Conservation (phyloP, 2,888 invertebrate genomes). For the Unio delphinus region DNA sequence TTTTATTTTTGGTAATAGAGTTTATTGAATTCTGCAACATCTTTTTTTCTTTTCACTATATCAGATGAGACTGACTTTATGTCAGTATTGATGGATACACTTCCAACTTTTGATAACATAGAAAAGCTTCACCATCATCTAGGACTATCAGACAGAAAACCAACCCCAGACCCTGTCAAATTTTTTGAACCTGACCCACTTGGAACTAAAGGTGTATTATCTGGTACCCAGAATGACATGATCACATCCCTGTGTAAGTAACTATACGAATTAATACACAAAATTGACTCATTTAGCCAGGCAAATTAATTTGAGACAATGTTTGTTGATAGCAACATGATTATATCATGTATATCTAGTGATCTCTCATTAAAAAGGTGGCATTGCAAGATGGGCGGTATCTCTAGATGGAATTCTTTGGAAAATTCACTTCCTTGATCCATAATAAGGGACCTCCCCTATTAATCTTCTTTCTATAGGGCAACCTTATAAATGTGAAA, state of each 20-base stretch:
- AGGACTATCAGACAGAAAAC: constrained; percentile 71
- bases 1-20: too few species aligned
- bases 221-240: constrained; percentile 18
- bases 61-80: constrained; percentile 40
- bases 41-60: not conserved
- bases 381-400: too few species aligned
- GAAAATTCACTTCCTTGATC: too few species aligned
- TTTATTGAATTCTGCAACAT: too few species aligned
- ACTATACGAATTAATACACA: too few species aligned
- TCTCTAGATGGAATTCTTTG: too few species aligned
- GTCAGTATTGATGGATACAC: constrained; percentile 38
- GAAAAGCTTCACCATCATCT: constrained; percentile 67
- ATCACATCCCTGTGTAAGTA: constrained; percentile 22
- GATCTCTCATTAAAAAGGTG: too few species aligned
- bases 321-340: not conserved
- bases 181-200: constrained; percentile 75
- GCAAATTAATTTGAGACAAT: not conserved
- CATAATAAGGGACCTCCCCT: too few species aligned
- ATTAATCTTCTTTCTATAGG: too few species aligned
- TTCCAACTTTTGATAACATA: constrained; percentile 40
- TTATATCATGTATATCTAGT: too few species aligned
- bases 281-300: not conserved
- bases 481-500: too few species aligned
- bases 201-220: constrained; percentile 68
- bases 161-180: constrained; percentile 73